Percentiles rank a stretch among this genome's conserved stretches.
Evolutionary conservation across 2,797 vertebrate species (phyloP).

Genomic region (Ctenochaetus hawaiiensis): DNA sequence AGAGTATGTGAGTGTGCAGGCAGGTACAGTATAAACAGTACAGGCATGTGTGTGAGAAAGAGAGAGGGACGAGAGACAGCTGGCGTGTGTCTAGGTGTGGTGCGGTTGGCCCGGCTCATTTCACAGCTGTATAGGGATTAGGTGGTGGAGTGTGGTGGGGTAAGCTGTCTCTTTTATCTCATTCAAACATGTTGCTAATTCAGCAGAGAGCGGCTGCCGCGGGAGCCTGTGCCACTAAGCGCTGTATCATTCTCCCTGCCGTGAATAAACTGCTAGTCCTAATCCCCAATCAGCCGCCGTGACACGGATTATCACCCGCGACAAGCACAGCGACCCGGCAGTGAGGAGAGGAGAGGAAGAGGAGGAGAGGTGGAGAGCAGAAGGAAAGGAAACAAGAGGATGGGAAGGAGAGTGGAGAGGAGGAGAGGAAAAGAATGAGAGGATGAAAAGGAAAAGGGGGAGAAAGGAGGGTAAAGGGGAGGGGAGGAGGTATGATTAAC

Average conservation of each 20-base stretch:
- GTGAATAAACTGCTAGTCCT: conserved; percentile 92
- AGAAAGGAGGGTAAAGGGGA: neutral
- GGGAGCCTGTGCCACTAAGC: conserved; percentile 87
- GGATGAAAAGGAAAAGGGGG: neutral
- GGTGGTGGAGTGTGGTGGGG: conserved; percentile 85
- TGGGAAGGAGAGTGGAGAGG: neutral
- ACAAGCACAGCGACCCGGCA: conserved; percentile 77
- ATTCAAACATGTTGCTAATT: conserved; percentile 96
- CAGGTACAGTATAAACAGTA: neutral
- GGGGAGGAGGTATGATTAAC: neutral
- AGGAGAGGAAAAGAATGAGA: neutral
- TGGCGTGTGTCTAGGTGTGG: conserved; percentile 62
- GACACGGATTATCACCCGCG: conserved; percentile 87
- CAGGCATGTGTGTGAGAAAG: neutral
- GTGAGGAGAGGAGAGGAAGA: conserved; percentile 33
- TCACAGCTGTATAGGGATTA: conserved; percentile 95
- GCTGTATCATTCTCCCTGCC: conserved; percentile 91
- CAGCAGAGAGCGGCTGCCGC: conserved; percentile 90
- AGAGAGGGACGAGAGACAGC: conserved; percentile 30
- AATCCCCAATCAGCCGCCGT: conserved; percentile 90
- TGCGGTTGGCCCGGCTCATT: conserved; percentile 87
- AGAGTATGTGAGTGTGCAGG: conserved; percentile 5
- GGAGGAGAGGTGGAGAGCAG: neutral
- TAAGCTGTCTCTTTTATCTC: conserved; percentile 94
- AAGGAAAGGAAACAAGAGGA: neutral